A percentile compares a stretch with the other conserved stretches of the same genome.
Conservation (phyloP, 2,797 vertebrate species). For the Sarcophilus harrisii region DNA sequence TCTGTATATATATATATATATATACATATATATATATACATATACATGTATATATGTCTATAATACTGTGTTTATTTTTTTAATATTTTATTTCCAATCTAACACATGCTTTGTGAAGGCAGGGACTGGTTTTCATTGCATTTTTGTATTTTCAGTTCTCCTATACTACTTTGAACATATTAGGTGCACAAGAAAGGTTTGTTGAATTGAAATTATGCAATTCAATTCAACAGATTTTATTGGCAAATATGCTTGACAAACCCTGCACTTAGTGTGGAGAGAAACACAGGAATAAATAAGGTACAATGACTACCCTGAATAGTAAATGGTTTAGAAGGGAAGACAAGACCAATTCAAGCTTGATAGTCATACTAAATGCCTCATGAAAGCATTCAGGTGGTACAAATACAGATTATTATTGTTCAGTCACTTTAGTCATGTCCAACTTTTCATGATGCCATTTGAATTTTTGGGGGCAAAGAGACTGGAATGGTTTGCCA, state of each 20-base stretch:
- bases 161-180: not conserved
- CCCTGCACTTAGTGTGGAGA: not conserved
- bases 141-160: not conserved
- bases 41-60: too few relatives aligned
- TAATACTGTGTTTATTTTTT: not conserved
- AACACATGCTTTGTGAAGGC: not conserved
- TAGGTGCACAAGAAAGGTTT: not conserved
- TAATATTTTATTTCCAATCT: not conserved
- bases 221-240: not conserved
- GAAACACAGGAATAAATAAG: not conserved
- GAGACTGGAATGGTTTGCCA: not conserved
- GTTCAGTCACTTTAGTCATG: not conserved
- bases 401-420: not conserved
- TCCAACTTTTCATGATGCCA: not conserved
- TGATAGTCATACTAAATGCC: not conserved
- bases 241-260: not conserved
- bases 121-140: not conserved
- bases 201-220: not conserved
- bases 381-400: not conserved
- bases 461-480: not conserved
- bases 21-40: too few relatives aligned
- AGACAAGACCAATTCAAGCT: not conserved
- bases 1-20: too few relatives aligned
- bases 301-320: not conserved
- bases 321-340: not conserved